Conservation (phyloP, 2,888 invertebrate genomes). For the Orthosia gothica region DNA sequence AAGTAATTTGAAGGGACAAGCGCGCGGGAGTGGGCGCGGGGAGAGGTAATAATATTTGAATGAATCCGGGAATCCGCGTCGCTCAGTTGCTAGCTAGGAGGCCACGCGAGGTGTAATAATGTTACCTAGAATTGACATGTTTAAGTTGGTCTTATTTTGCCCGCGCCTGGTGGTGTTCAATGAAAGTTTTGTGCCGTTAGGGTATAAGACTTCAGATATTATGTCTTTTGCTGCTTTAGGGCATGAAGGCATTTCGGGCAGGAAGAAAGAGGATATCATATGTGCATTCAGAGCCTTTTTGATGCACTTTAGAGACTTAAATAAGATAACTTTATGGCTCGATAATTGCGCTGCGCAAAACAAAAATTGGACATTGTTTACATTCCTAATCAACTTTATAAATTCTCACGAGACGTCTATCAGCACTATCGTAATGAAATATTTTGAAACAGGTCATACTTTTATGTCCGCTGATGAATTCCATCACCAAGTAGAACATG, state of each 20-base stretch:
- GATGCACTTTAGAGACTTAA: neutral
- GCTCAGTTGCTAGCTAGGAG: no score
- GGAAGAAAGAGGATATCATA: slow-evolving; percentile 1
- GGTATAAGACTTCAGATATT: neutral
- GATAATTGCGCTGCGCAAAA: neutral
- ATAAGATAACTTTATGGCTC: slow-evolving; percentile 1
- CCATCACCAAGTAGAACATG: slow-evolving; percentile 1
- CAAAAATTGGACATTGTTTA: slow-evolving; percentile 2
- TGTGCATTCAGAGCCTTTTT: neutral
- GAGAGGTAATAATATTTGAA: no score
- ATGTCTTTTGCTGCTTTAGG: slow-evolving; percentile 3
- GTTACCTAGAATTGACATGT: slow-evolving; percentile 16
- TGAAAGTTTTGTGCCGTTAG: slow-evolving; percentile 8
- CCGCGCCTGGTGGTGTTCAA: slow-evolving; percentile 5
- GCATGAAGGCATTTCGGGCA: slow-evolving; percentile 3
- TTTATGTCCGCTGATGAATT: slow-evolving; percentile 6
- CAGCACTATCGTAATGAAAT: neutral
- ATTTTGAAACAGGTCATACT: neutral
- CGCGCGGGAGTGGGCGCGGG: no score
- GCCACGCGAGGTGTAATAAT: neutral
- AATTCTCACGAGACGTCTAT: neutral
- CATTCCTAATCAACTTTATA: neutral
- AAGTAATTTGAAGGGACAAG: no score
- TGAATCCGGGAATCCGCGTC: no score
- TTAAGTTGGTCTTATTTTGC: slow-evolving; percentile 4